Conservation (phyloP, 2,888 invertebrate genomes). For the Papilio elwesi region DNA sequence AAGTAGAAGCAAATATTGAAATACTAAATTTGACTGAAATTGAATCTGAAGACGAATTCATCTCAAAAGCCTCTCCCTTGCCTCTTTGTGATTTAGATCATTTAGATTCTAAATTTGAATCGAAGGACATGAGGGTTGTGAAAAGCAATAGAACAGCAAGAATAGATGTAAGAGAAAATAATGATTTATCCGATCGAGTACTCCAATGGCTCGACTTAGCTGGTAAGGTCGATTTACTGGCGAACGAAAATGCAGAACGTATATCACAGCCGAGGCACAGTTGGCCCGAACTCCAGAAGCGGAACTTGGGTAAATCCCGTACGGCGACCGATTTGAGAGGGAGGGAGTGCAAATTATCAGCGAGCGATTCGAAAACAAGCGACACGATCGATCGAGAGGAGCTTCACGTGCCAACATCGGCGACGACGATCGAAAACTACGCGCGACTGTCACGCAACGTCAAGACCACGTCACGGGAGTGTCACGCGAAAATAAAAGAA, state of each 20-base stretch:
- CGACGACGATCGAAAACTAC: slow-evolving; percentile 80
- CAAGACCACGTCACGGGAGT: slow-evolving; percentile 68
- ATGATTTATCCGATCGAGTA: slow-evolving; percentile 87
- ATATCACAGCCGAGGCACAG: slow-evolving; percentile 75
- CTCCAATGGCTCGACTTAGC: slow-evolving; percentile 92
- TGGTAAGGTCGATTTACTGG: slow-evolving; percentile 81
- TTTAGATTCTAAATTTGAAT: slow-evolving; percentile 53
- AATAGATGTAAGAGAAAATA: slow-evolving; percentile 65
- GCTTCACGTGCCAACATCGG: slow-evolving; percentile 75
- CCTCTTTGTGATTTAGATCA: slow-evolving; percentile 59
- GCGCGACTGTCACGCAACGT: slow-evolving; percentile 78
- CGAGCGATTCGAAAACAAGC: slow-evolving; percentile 65
- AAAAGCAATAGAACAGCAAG: slow-evolving; percentile 71
- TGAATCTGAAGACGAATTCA: slow-evolving; percentile 65
- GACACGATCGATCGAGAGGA: slow-evolving; percentile 74
- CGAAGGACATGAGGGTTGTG: slow-evolving; percentile 65
- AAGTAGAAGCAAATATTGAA: slow-evolving; percentile 59
- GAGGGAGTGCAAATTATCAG: slow-evolving; percentile 58
- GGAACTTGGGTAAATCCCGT: slow-evolving; percentile 69
- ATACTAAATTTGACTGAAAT: slow-evolving; percentile 66
- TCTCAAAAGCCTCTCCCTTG: slow-evolving; percentile 62
- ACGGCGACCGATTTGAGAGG: slow-evolving; percentile 65
- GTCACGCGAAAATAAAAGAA: slow-evolving; percentile 58
- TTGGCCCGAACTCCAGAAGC: slow-evolving; percentile 73
- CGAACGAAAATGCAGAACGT: slow-evolving; percentile 65